Conservation (phyloP, 2,797 vertebrate species). For the Crocodylus rhombifer region DNA sequence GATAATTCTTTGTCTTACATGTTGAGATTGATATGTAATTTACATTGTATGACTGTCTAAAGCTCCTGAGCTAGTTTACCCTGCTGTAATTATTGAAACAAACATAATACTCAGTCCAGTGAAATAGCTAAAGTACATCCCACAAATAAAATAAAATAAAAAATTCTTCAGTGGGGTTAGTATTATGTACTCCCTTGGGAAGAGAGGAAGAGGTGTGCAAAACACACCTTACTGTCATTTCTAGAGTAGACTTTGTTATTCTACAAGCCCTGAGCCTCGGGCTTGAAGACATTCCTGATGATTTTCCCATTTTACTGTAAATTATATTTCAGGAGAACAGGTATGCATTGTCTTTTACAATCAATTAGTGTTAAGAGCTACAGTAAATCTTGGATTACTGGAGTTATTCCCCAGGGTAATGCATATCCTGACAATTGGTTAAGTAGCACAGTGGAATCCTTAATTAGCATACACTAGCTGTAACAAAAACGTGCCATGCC, state of each 20-base stretch:
- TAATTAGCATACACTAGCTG: slow-evolving; percentile 10
- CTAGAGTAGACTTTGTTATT: not conserved
- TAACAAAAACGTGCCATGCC: not conserved
- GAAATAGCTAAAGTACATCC: not conserved
- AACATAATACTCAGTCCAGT: not conserved
- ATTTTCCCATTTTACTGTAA: not conserved
- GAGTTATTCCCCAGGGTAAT: slow-evolving; percentile 9
- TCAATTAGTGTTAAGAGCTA: slow-evolving; percentile 30
- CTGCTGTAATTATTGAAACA: not conserved
- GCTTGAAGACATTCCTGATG: not conserved
- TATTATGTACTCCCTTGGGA: not conserved
- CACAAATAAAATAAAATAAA: not conserved
- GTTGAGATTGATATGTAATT: not conserved
- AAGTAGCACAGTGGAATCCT: not conserved
- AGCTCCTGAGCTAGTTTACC: not conserved
- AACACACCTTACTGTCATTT: not conserved
- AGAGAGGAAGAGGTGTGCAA: not conserved
- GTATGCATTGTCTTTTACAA: not conserved
- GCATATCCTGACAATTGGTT: slow-evolving; percentile 1
- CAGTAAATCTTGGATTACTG: slow-evolving; percentile 9
- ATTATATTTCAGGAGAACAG: not conserved
- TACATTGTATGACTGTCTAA: not conserved
- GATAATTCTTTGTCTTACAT: not conserved
- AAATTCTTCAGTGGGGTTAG: not conserved
- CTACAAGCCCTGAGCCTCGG: not conserved